Base-by-base conservation (phyloP, 2,113 vertebrate genomes). In the Myrmophylax atrothorax region DNA sequence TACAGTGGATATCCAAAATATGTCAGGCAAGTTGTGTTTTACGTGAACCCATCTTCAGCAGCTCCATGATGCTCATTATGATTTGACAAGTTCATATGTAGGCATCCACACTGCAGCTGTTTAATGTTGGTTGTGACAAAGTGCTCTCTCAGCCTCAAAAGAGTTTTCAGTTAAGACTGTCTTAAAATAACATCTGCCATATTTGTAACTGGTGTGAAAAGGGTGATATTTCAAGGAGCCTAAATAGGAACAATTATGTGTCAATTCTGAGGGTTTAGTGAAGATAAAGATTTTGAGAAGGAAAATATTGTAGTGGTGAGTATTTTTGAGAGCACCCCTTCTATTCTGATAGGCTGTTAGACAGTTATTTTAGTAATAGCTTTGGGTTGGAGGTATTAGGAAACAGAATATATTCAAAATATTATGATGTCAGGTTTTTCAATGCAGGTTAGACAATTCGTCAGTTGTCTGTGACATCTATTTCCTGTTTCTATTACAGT, bases 131-230 rank as follows among this genome's bases (percentile, higher is more conserved):
- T 85, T 94, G 50, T 6, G 66, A 87, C 82, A 74, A 88, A 88
- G 62, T 25, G 31, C 70, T 72, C 13, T 72, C 24, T 87, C 35
- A 78, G 44, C 69, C 64, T 82, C 49, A 80, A 69, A 92, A 77
- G 46, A 46, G 40, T 92, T 88, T 83, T 89, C 33, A 75, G 53
- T 89, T 50, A 64, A 92, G 59, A 72, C 64, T 77, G 35, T 69
- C 87, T 85, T 81, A 93, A 90, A 87, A 91, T 93, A 91, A 72
- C 74, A 83, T 94, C 87, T 92, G 75, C 72, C 28, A 9, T 55
- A 60, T 91, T 84, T 95, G 19, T 63, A 92, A 59, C 26, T 91
- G 56, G 55, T 80, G 55, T 84, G 75, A 88, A 91, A 89, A 31
- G 12, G 29, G 11, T 75, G 75, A 19, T 86, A 90, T 75, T 94